Evolutionary conservation across 2,888 invertebrate genomes (phyloP), one percentile per base, ranked within the genome.

Genomic region (Coenonympha glycerion): DNA sequence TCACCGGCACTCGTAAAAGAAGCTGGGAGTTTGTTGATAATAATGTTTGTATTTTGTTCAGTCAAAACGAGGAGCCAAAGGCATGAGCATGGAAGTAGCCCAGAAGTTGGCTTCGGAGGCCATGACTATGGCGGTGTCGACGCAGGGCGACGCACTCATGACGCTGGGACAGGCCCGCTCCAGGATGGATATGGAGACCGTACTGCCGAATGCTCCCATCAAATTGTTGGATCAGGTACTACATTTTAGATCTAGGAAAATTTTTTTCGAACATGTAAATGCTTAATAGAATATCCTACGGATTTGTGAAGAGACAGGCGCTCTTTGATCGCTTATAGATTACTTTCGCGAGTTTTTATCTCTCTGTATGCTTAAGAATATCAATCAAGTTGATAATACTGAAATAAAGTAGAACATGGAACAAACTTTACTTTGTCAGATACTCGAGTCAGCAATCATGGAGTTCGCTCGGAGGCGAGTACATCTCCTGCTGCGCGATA

Each of bases 21-120:
- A n/a, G n/a, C n/a, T n/a, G n/a, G n/a, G n/a, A 18, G 3, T 9
- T 19, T 6, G 19, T 6, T 33, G 3, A 11, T 9, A 2, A 11
- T 11, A 5, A 13, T 13, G 2, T 1, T 13, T 11, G 19, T 39
- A 16, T 34, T n/a, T 16, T 40, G 49, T 47, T 6, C 57, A 87
- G 86, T 81, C 84, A 0, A 85, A 85, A 55, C 84, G 86, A 3
- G 86, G 86, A 0, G 79, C 83, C 3, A 85, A 84, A 56, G 85
- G 85, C 34, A 86, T 87, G 85, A 73, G 71, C 45, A 61, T 64
- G 0, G 78, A 77, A 15, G 47, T 74, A 22, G 86, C 86, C 0
- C 75, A 76, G 5, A 45, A 45, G 2, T 56, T 85, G 45, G 86
- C 86, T 0, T 6, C 13, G 0, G 76, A 77, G 36, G 81, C 82